Percentiles rank a stretch among this genome's conserved stretches.
Conservation (phyloP, 2,888 invertebrate species). For the Drosophila anomelani region DNA sequence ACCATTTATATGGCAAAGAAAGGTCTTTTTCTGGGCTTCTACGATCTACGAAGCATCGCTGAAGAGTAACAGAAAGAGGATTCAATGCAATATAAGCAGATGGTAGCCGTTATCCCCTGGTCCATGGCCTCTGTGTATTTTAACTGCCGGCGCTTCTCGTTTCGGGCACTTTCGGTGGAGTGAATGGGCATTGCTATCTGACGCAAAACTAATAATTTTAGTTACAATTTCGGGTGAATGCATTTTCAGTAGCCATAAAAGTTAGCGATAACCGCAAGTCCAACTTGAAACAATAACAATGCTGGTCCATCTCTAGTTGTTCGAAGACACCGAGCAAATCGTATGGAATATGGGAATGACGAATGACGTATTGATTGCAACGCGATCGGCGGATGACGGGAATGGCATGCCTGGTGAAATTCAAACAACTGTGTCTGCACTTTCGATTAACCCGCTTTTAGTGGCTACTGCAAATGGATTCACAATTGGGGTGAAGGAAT, state of each 20-base stretch:
- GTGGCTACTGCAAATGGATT: slow-evolving; percentile 80
- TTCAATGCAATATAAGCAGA: too few relatives aligned
- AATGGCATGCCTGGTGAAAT: slow-evolving; percentile 12
- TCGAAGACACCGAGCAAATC: slow-evolving; percentile 7
- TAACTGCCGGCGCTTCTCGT: slow-evolving; percentile 65
- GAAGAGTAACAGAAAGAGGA: too few relatives aligned
- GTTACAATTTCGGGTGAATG: slow-evolving; percentile 77
- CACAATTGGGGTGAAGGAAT: slow-evolving; percentile 70
- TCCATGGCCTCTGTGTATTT: slow-evolving; percentile 22
- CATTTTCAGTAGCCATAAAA: slow-evolving; percentile 74
- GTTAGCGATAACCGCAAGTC: slow-evolving; percentile 64
- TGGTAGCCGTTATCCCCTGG: background rate
- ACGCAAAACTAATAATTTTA: slow-evolving; percentile 83
- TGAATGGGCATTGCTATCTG: slow-evolving; percentile 85
- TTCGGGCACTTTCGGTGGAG: slow-evolving; percentile 83
- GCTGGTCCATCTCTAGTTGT: slow-evolving; percentile 46
- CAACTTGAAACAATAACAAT: slow-evolving; percentile 35
- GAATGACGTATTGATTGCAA: background rate
- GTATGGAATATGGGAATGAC: background rate
- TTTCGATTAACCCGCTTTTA: slow-evolving; percentile 72
- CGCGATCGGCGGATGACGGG: background rate
- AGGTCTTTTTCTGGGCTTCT: too few relatives aligned
- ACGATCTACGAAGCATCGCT: too few relatives aligned
- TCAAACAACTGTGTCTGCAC: slow-evolving; percentile 58
- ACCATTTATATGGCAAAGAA: too few relatives aligned